Evolutionary conservation across 2,113 vertebrate genomes (phyloP).

Genomic region (Prolemur simus): DNA sequence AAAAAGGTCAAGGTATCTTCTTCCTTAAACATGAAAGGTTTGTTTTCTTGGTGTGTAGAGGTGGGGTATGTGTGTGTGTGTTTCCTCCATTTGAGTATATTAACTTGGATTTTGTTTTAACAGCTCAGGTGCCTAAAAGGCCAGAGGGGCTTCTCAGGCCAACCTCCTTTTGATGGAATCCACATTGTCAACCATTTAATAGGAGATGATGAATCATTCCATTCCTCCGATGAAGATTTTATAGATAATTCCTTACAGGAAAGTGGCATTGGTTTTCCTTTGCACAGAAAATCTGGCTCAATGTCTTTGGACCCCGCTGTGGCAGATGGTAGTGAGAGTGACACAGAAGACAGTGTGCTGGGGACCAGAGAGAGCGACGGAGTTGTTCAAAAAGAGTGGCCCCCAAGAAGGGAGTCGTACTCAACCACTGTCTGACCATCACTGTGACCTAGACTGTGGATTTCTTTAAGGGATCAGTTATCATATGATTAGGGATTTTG

Average conservation of each 20-base stretch:
- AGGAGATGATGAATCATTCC: conserved; percentile 90
- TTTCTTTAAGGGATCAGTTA: conserved; percentile 72
- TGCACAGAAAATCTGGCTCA: conserved; percentile 80
- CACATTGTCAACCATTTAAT: conserved; percentile 96
- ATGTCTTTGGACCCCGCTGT: conserved; percentile 86
- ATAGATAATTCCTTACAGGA: conserved; percentile 83
- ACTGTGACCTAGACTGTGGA: conserved; percentile 79
- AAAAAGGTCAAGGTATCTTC: background rate
- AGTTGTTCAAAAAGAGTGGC: conserved; percentile 74
- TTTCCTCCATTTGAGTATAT: conserved; percentile 37
- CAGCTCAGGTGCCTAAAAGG: conserved; percentile 95
- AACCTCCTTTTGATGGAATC: conserved; percentile 94
- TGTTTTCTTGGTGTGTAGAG: background rate
- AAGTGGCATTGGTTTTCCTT: conserved; percentile 80
- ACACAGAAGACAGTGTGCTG: conserved; percentile 85
- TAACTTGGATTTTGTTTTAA: conserved; percentile 73
- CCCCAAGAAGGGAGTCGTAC: conserved; percentile 85
- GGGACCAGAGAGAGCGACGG: conserved; percentile 75
- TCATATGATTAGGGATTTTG: conserved; percentile 61
- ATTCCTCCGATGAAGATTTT: conserved; percentile 95
- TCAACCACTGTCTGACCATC: conserved; percentile 93
- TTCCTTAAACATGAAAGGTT: conserved; percentile 35
- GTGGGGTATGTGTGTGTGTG: background rate
- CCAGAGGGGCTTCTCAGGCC: conserved; percentile 87
- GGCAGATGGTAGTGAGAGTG: conserved; percentile 91